Conservation (phyloP, 37 sponge, comb jelly and placozoan genomes). For the Hormiphora californensis region DNA sequence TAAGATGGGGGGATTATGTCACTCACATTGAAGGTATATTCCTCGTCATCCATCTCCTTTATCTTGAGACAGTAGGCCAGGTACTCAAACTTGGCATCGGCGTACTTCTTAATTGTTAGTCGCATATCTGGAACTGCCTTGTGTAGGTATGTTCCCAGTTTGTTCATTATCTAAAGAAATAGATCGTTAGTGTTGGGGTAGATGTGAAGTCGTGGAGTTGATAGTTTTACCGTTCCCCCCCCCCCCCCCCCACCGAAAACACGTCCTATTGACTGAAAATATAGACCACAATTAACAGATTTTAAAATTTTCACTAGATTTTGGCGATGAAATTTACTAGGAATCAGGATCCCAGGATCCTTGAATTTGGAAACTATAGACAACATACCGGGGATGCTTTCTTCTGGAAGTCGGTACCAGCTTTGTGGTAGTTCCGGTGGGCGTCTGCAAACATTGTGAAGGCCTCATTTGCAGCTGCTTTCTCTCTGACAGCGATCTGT, state of each 20-base stretch:
- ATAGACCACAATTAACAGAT: too few relatives aligned
- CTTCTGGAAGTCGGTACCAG: constrained; percentile 5
- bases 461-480: constrained; percentile 69
- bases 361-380: too few relatives aligned
- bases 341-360: too few relatives aligned
- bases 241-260: too few relatives aligned
- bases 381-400: background rate
- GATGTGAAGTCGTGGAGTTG: too few relatives aligned
- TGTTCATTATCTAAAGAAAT: constrained; percentile 69
- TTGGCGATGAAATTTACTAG: too few relatives aligned
- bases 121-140: constrained; percentile 90
- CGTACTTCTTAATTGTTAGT: constrained; percentile 89
- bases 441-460: constrained; percentile 81
- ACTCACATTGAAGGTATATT: constrained; percentile 75
- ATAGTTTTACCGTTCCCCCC: too few relatives aligned
- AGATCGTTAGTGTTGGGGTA: background rate
- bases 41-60: constrained; percentile 97
- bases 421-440: constrained; percentile 61
- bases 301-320: too few relatives aligned
- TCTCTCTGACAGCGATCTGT: constrained; percentile 72
- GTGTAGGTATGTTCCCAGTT: constrained; percentile 71
- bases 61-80: constrained; percentile 92
- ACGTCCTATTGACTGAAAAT: too few relatives aligned
- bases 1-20: too few relatives aligned
- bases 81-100: constrained; percentile 89